Conservation (phyloP, 2,113 vertebrate species). For the Lamprologus ornatipinnis region DNA sequence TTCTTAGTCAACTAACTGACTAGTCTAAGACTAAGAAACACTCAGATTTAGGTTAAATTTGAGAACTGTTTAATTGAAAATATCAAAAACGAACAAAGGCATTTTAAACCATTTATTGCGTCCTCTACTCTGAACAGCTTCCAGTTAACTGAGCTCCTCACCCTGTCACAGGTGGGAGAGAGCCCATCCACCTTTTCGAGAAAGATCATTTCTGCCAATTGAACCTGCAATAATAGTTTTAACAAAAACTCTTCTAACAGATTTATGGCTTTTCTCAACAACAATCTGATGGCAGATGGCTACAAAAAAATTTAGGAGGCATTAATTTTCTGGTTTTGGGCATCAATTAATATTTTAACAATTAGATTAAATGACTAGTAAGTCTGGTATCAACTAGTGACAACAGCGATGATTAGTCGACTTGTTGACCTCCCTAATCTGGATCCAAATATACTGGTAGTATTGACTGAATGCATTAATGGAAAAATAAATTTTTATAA, state of each 20-base stretch:
- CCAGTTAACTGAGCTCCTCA: not conserved
- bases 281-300: not conserved
- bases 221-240: not conserved
- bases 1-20: not conserved
- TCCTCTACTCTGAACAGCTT: not conserved
- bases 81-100: not conserved
- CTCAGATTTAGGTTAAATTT: not conserved
- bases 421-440: not conserved
- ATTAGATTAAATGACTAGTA: not conserved
- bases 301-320: rapidly evolving
- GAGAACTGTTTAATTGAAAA: not conserved
- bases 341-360: not conserved
- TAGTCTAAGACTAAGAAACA: not conserved
- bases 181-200: not conserved
- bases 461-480: not conserved
- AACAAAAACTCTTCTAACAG: not conserved
- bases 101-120: not conserved
- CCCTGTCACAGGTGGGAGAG: not conserved
- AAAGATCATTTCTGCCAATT: not conserved
- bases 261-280: not conserved
- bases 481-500: not conserved
- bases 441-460: not conserved
- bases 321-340: not conserved
- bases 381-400: not conserved
- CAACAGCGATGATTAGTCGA: not conserved